Percentiles rank a stretch among this genome's conserved stretches.
Evolutionary conservation across 1,140 invertebrate genomes (phyloP).

Genomic region (Drosophila nigromelanica): DNA sequence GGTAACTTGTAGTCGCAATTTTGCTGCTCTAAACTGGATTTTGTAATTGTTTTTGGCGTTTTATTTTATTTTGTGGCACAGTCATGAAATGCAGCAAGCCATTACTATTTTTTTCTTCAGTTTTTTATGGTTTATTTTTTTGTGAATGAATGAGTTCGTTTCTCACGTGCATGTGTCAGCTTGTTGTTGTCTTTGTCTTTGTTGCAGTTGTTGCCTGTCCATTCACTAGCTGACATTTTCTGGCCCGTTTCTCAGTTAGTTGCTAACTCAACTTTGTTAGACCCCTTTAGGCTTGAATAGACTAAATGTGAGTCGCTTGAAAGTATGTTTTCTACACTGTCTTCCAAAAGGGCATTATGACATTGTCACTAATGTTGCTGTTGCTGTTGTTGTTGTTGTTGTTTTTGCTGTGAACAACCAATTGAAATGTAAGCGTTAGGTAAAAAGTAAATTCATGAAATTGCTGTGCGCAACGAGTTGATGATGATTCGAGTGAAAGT

Average conservation of each 20-base stretch:
- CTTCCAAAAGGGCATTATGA: conserved; percentile 14
- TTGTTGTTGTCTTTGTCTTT: conserved; percentile 21
- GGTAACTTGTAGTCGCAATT: background rate
- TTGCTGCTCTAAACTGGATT: background rate
- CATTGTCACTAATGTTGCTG: background rate
- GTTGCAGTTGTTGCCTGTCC: conserved; percentile 28
- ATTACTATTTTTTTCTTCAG: conserved; percentile 11
- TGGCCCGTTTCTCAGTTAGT: conserved; percentile 25
- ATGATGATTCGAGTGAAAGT: conserved; percentile 30
- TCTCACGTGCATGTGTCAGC: conserved; percentile 59
- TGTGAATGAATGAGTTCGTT: conserved; percentile 50
- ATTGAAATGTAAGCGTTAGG: conserved; percentile 14
- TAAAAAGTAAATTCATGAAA: conserved; percentile 13
- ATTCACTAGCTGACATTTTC: conserved; percentile 56
- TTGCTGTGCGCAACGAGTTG: background rate
- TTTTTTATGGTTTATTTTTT: background rate
- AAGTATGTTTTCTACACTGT: conserved; percentile 11
- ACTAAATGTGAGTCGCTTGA: conserved; percentile 7
- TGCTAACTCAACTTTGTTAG: conserved; percentile 19
- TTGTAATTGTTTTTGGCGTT: conserved; percentile 2
- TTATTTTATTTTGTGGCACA: conserved; percentile 27
- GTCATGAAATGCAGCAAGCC: conserved; percentile 27
- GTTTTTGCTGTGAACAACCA: background rate
- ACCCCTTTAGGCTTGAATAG: background rate
- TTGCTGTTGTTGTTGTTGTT: conserved; percentile 12